These are phyloP conservation scores for Mugil cephalus DNA, from an alignment of 2,113 vertebrate species.

Conservation along the genomic window DNA sequence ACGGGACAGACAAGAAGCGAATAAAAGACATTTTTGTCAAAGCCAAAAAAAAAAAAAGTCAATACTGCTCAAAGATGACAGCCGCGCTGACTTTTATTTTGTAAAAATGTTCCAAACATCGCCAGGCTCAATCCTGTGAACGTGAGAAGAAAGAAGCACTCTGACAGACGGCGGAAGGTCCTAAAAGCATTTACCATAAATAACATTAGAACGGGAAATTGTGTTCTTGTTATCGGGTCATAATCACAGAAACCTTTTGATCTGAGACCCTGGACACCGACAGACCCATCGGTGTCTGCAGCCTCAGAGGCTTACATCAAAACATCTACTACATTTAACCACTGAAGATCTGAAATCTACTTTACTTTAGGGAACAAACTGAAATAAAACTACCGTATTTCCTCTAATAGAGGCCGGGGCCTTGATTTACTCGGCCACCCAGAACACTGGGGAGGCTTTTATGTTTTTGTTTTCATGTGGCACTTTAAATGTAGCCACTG, in stretches of 20 bases:
- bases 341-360: too few relatives aligned
- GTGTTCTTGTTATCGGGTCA: neutral
- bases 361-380: too few relatives aligned
- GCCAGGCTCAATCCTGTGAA: constrained; percentile 9
- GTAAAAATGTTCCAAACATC: constrained; percentile 26
- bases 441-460: too few relatives aligned
- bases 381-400: too few relatives aligned
- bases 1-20: neutral
- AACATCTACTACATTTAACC: neutral
- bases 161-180: constrained; percentile 2
- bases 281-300: neutral
- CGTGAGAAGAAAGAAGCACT: neutral
- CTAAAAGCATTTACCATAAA: neutral
- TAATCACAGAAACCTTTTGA: neutral
- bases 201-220: neutral
- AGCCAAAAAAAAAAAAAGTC: constrained; percentile 7
- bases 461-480: too few relatives aligned
- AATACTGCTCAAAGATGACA: constrained; percentile 44
- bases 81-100: constrained; percentile 38
- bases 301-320: neutral
- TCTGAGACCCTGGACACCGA: too few relatives aligned
- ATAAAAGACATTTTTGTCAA: constrained; percentile 3
- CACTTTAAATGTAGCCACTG: too few relatives aligned
- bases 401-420: too few relatives aligned
- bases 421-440: too few relatives aligned